Evolutionary conservation across 2,797 vertebrate genomes (phyloP).

Genomic region (Halcyon smyrnensis): DNA sequence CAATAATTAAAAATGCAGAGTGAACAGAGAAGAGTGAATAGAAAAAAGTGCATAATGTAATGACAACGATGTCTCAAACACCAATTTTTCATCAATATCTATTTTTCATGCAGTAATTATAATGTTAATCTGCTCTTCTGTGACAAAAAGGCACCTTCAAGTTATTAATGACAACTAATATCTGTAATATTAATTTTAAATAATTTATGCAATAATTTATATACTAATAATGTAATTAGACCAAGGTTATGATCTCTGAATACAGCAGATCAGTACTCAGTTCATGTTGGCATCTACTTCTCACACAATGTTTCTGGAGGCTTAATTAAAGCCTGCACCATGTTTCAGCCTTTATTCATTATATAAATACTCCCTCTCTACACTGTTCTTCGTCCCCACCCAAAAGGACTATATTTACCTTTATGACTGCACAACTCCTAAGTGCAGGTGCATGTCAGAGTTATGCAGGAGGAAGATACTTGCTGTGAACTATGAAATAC

Average conservation of each 20-base stretch:
- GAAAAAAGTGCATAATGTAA: not conserved
- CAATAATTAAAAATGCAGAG: not conserved
- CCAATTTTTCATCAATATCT: constrained; percentile 56
- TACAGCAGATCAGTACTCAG: not conserved
- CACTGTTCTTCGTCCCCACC: not conserved
- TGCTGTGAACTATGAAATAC: accelerated
- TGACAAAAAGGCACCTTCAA: constrained; percentile 40
- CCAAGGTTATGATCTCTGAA: constrained; percentile 63
- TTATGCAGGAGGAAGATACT: not conserved
- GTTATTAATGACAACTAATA: constrained; percentile 55
- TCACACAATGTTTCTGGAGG: constrained; percentile 40
- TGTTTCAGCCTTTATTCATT: not conserved
- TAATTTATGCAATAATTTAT: constrained; percentile 57
- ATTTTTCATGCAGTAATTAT: constrained; percentile 65
- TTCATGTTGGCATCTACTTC: constrained; percentile 5
- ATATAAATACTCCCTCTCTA: not conserved
- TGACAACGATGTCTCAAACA: not conserved
- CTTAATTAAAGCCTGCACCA: constrained; percentile 50
- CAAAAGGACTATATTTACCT: not conserved
- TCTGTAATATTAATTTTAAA: constrained; percentile 55
- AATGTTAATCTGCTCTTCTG: constrained; percentile 31
- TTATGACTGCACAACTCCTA: not conserved
- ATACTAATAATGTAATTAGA: constrained; percentile 68
- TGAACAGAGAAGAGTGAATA: not conserved
- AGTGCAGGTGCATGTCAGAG: not conserved